A percentile compares a stretch with the other conserved stretches of the same genome.
Conservation (phyloP, 2,113 vertebrate genomes). For the Cyphomyrus discorhynchus region DNA sequence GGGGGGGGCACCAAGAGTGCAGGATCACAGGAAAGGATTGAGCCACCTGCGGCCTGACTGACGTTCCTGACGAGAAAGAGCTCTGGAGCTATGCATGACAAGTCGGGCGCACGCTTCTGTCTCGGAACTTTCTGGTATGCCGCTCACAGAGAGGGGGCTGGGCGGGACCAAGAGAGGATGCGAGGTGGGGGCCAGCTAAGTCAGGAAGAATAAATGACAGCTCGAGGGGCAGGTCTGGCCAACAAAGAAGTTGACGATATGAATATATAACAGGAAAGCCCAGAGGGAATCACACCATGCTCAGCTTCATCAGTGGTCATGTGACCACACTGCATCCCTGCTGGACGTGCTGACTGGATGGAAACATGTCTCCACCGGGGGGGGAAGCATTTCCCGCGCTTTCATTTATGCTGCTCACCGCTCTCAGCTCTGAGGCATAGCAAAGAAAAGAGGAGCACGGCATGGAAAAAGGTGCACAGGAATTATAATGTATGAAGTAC, state of each 20-base stretch:
- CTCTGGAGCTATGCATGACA: constrained; percentile 54
- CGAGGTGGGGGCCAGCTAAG: constrained; percentile 18
- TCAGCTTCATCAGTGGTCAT: constrained; percentile 5
- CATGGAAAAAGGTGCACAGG: background rate
- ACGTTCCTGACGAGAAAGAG: constrained; percentile 71
- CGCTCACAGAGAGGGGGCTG: constrained; percentile 54
- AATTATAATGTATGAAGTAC: background rate
- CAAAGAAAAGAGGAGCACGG: background rate
- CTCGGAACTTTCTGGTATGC: constrained; percentile 58
- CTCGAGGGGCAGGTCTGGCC: constrained; percentile 11
- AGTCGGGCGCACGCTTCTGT: constrained; percentile 59
- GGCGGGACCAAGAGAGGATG: background rate
- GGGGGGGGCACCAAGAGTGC: background rate
- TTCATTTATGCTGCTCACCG: background rate
- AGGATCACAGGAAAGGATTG: constrained; percentile 60
- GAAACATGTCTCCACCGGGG: background rate
- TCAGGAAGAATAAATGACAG: constrained; percentile 14
- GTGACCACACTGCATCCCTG: background rate
- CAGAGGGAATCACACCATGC: background rate
- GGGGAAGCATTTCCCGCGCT: background rate
- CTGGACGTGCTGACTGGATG: background rate
- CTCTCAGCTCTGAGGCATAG: background rate
- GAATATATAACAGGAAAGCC: constrained; percentile 21
- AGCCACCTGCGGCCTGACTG: constrained; percentile 57
- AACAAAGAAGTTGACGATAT: constrained; percentile 25